Evolutionary conservation across 2,888 invertebrate genomes (phyloP).

Genomic region (Pteria penguin): DNA sequence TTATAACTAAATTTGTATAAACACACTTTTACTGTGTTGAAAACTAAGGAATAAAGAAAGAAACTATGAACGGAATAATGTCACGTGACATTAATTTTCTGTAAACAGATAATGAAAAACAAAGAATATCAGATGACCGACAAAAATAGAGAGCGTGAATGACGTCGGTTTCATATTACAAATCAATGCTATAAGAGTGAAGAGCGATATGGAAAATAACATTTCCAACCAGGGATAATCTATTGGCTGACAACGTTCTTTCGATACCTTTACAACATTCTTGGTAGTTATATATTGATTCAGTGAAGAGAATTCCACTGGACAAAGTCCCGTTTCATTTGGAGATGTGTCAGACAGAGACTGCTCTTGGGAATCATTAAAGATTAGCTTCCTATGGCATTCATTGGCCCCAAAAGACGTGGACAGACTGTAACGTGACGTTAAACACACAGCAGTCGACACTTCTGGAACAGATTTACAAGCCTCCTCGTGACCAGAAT

Average conservation of each 20-base stretch:
- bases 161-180: neutral
- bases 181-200: neutral
- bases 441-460: neutral
- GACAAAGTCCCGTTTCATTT: neutral
- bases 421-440: neutral
- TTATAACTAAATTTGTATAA: too few species aligned
- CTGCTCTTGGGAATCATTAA: neutral
- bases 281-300: neutral
- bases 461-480: neutral
- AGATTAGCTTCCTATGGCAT: neutral
- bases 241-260: neutral
- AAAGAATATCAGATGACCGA: too few species aligned
- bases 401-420: too few species aligned
- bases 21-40: too few species aligned
- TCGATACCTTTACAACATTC: neutral
- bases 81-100: too few species aligned
- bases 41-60: too few species aligned
- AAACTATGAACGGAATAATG: too few species aligned
- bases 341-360: neutral
- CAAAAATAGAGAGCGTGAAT: neutral
- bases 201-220: neutral
- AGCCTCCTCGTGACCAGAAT: neutral
- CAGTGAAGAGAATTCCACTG: neutral
- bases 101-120: too few species aligned
- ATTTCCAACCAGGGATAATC: neutral